These are phyloP conservation scores for Platypus cylindrus DNA, from an alignment of 2,888 invertebrate genomes.

Conservation along the genomic window DNA sequence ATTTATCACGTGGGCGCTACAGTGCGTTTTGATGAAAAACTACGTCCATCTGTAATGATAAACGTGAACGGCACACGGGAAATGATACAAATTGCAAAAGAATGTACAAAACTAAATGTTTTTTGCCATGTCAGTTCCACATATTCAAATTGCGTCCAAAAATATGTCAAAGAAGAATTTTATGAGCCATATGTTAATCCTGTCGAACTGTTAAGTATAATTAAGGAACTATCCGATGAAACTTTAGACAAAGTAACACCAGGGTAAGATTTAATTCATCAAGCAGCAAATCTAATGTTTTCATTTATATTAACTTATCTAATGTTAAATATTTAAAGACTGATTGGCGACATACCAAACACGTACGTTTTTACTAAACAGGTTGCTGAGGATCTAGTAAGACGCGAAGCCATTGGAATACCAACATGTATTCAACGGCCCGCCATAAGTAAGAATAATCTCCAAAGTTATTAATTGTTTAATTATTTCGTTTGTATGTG, in stretches of 20 bases:
- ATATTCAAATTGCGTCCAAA: constrained; percentile 18
- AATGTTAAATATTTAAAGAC: constrained; percentile 24
- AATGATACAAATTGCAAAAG: constrained; percentile 47
- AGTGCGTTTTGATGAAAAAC: constrained; percentile 56
- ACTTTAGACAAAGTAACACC: constrained; percentile 27
- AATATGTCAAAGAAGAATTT: constrained; percentile 19
- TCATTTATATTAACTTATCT: no score
- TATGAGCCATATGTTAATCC: constrained; percentile 24
- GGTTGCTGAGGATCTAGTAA: constrained; percentile 49
- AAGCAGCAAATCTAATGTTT: constrained; percentile 25
- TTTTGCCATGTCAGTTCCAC: constrained; percentile 22
- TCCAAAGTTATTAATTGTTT: neutral
- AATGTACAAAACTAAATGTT: constrained; percentile 43
- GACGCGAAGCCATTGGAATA: constrained; percentile 39
- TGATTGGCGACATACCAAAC: constrained; percentile 48
- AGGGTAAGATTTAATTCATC: constrained; percentile 14
- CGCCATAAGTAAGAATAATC: constrained; percentile 38
- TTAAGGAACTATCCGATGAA: constrained; percentile 29
- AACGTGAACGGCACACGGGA: constrained; percentile 53
- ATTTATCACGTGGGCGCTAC: constrained; percentile 66
- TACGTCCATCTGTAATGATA: constrained; percentile 50
- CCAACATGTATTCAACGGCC: constrained; percentile 57
- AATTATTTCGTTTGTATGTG: neutral
- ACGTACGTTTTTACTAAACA: constrained; percentile 65
- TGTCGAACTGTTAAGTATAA: constrained; percentile 30